Percentiles rank a stretch among this genome's conserved stretches.
phyloP scores from a whole-genome alignment of 2,797 vertebrate genomes.

The Numenius phaeopus region DNA sequence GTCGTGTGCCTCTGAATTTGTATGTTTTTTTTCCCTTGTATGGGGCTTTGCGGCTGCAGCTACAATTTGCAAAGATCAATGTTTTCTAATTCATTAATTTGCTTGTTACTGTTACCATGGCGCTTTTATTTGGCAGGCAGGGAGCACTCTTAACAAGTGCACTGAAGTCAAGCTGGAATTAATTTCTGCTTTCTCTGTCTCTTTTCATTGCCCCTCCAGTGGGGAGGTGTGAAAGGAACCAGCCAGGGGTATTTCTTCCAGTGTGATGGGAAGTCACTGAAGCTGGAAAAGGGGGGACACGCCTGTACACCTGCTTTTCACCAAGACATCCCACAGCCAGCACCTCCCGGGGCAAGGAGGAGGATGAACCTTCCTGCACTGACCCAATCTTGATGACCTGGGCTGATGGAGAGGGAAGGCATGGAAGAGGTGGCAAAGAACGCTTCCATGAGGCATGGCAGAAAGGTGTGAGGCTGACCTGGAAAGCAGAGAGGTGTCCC shows the following conservation, averaged over 20 bases:
- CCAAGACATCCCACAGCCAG: neutral
- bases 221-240: neutral
- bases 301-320: neutral
- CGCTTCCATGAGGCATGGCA: rapidly evolving
- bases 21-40: neutral
- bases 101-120: constrained; percentile 65
- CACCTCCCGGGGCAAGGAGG: neutral
- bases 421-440: neutral
- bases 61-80: constrained; percentile 30
- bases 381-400: neutral
- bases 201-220: neutral
- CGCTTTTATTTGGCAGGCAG: constrained; percentile 41
- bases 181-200: neutral
- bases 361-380: rapidly evolving
- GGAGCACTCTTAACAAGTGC: neutral
- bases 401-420: neutral
- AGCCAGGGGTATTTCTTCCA: neutral
- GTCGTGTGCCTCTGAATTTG: neutral
- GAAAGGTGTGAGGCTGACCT: neutral
- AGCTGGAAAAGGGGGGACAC: neutral
- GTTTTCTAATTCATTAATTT: constrained; percentile 65
- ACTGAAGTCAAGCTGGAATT: constrained; percentile 37
- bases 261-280: neutral
- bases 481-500: neutral
- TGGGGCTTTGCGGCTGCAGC: constrained; percentile 7